phyloP scores from a whole-genome alignment of 2,888 invertebrate species.

The Orchesellides sinensis region DNA sequence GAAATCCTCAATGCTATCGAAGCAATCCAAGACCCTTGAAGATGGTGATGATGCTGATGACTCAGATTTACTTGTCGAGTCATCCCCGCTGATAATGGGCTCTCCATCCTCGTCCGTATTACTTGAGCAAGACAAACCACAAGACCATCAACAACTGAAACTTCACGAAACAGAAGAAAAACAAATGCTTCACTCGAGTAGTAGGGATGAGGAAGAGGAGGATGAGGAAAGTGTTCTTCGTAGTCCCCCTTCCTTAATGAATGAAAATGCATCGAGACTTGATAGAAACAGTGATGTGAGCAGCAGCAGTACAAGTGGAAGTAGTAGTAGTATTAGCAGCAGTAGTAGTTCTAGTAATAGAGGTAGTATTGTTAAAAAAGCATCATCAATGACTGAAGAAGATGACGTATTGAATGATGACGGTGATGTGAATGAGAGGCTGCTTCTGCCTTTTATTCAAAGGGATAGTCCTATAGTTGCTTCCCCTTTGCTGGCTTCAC shows the following conservation, averaged over 20 bases:
- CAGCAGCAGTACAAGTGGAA: conserved; percentile 28
- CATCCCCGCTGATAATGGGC: conserved; percentile 67
- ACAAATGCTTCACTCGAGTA: conserved; percentile 30
- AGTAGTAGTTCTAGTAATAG: conserved; percentile 10
- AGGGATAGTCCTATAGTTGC: conserved; percentile 40
- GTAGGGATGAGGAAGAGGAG: conserved; percentile 24
- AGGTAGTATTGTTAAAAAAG: conserved; percentile 20
- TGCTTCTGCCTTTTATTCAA: conserved; percentile 37
- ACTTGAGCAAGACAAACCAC: conserved; percentile 32
- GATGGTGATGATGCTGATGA: conserved; percentile 59
- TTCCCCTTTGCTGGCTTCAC: background rate
- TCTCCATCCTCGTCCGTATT: conserved; percentile 57
- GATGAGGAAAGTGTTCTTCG: conserved; percentile 41
- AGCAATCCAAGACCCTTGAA: conserved; percentile 25
- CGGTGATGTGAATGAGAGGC: conserved; percentile 48
- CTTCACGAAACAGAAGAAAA: background rate
- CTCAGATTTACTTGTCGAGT: conserved; percentile 58
- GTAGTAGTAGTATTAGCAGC: conserved; percentile 3
- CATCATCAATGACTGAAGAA: conserved; percentile 58
- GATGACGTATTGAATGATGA: conserved; percentile 46
- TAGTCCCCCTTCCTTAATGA: conserved; percentile 38
- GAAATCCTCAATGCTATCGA: conserved; percentile 17
- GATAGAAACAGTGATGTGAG: conserved; percentile 27
- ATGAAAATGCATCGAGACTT: conserved; percentile 42
- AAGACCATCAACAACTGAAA: background rate